A percentile compares a stretch with the other conserved stretches of the same genome.
phyloP scores from a whole-genome alignment of 1,140 invertebrate genomes.

The Odontomachus brunneus region DNA sequence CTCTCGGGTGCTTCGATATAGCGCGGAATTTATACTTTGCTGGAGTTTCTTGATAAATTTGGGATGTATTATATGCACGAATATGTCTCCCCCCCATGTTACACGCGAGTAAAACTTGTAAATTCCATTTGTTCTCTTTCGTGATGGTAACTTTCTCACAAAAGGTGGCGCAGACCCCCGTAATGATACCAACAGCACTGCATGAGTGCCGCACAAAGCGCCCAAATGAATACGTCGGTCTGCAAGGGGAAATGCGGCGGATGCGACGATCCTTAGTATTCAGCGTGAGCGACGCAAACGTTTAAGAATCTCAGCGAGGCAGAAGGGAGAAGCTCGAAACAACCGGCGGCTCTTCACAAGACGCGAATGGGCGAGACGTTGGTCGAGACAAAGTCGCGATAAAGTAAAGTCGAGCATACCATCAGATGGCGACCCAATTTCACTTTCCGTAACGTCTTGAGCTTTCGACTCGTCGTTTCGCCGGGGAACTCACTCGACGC shows the following conservation, averaged over 20 bases:
- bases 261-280: conserved; percentile 75
- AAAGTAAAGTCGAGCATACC: conserved; percentile 34
- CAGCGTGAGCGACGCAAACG: conserved; percentile 67
- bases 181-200: conserved; percentile 20
- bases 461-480: conserved; percentile 1
- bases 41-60: too few relatives aligned
- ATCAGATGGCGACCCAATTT: conserved; percentile 43
- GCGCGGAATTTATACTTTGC: too few relatives aligned
- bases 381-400: conserved; percentile 18
- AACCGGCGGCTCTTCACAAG: conserved; percentile 39
- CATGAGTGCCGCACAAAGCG: conserved; percentile 63
- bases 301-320: conserved; percentile 68
- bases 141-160: conserved; percentile 18
- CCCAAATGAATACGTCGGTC: conserved; percentile 67
- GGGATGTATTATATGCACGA: not conserved
- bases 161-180: not conserved
- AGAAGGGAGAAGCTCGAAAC: conserved; percentile 29
- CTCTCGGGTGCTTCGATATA: not conserved
- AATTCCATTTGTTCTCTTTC: conserved; percentile 24
- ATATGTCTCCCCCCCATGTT: not conserved
- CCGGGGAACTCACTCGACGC: not conserved
- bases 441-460: conserved; percentile 14
- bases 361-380: conserved; percentile 10
- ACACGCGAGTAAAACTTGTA: conserved; percentile 4
- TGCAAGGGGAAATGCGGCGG: conserved; percentile 71